Evolutionary conservation across 2,888 invertebrate species (phyloP), one percentile per base, ranked within the genome.

Genomic region (Tenodera sinensis): DNA sequence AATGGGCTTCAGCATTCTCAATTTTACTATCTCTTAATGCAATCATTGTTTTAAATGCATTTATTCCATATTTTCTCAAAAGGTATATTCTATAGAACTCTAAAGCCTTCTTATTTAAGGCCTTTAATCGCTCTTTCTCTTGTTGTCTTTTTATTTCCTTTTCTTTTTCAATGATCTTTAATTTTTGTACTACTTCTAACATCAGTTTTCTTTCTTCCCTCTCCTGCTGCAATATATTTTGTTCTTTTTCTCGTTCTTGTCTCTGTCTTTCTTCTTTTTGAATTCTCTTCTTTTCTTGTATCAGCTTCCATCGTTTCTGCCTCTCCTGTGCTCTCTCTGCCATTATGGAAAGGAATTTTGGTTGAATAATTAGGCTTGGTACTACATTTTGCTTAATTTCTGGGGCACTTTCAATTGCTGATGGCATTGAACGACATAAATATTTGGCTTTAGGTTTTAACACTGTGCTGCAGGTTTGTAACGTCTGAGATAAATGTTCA

Each of bases 261-360:
- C 93, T 93, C 92, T 96, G 92, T 8, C 93, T 95, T 85, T 95
- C 95, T 92, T 96, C 95, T 92, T 96, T 95, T 89, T 96, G 95
- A 93, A 95, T 93, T 92, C 94, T 94, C 89, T 94, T 94, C 92
- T 94, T 94, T 28, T 91, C 91, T 88, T 92, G 92, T 88, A 94
- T 94, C 12, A 93, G 91, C 88, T 92, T 92, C 89, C 93, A 92
- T 82, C 93, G 93, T 91, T 93, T 92, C 83, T 93, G 95, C 83
- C 97, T 94, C 91, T 96, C 96, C 83, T 95, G 93, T 0, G 97
- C 96, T 90, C 96, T 94, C 89, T 96, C 95, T 92, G 97, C 96
- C 96, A 97, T 96, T 92, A 96, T 94, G 92, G 95, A 94, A 84
- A 97, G 92, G 92, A 97, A 96, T 92, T 95, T 95, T 4, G 97